A percentile compares a stretch with the other conserved stretches of the same genome.
Evolutionary conservation across 2,113 vertebrate species (phyloP).

Genomic region (Pelmatolapia mariae): DNA sequence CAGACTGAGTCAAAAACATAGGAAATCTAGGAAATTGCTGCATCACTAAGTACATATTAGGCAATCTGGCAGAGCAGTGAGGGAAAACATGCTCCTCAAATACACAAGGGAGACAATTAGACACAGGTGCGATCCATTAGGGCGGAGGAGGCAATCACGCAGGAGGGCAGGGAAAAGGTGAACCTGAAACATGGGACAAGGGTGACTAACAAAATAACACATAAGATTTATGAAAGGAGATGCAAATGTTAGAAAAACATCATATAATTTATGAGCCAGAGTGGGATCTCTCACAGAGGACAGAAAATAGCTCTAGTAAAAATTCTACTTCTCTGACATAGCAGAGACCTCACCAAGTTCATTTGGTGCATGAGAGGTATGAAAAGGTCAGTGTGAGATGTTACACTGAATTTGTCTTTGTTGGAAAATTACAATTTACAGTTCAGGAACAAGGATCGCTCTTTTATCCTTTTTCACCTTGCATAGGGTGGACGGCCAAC

Average conservation of each 20-base stretch:
- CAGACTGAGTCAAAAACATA: not conserved
- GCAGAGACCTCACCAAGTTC: not conserved
- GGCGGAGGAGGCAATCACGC: not conserved
- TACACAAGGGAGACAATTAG: not conserved
- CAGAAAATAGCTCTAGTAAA: not conserved
- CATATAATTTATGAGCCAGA: not conserved
- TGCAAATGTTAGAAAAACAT: not conserved
- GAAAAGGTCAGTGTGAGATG: not conserved
- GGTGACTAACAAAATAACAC: not conserved
- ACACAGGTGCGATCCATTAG: not conserved
- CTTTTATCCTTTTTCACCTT: not conserved
- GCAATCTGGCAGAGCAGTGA: not conserved
- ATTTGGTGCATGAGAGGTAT: not conserved
- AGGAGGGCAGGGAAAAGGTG: not conserved
- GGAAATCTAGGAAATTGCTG: not conserved
- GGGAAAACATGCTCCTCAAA: not conserved
- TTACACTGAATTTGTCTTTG: not conserved
- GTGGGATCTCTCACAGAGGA: not conserved
- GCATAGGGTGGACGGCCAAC: not conserved
- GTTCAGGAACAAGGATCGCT: not conserved
- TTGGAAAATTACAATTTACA: not conserved
- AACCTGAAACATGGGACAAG: not conserved
- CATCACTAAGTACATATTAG: not conserved
- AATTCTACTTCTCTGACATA: not conserved
- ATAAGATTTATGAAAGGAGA: not conserved